Evolutionary conservation across 1,140 invertebrate genomes (phyloP).

Genomic region (Brachionus calyciflorus): DNA sequence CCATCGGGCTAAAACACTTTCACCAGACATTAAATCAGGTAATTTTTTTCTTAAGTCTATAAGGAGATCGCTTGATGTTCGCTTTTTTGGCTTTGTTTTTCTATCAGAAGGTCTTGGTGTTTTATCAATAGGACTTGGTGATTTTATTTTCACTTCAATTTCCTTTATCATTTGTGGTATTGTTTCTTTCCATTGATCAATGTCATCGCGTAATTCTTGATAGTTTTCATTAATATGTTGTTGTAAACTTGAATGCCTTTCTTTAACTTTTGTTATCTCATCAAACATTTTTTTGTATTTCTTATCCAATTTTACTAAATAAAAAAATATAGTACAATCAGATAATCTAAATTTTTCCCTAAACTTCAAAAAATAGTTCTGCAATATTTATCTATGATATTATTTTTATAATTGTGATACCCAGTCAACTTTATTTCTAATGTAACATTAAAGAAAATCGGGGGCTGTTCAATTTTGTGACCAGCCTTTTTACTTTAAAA

Average conservation of each 20-base stretch:
- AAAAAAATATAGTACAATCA: not conserved
- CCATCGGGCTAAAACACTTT: slow-evolving; percentile 55
- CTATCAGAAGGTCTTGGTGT: not conserved
- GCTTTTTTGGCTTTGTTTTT: not conserved
- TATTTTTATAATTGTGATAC: too few relatives aligned
- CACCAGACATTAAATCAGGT: slow-evolving; percentile 41
- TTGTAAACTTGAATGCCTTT: not conserved
- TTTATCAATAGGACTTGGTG: not conserved
- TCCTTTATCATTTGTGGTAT: not conserved
- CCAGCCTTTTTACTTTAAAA: too few relatives aligned
- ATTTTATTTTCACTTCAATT: not conserved
- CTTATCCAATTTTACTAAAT: not conserved
- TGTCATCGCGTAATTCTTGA: not conserved
- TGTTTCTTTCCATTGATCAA: not conserved
- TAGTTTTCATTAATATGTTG: not conserved
- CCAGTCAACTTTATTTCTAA: too few relatives aligned
- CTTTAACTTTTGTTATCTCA: not conserved
- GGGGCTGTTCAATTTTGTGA: too few relatives aligned
- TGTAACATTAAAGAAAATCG: too few relatives aligned
- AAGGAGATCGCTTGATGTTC: not conserved
- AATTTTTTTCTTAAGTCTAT: not conserved
- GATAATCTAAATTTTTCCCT: too few relatives aligned
- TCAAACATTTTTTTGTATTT: not conserved
- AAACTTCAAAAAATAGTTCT: too few relatives aligned
- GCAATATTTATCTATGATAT: too few relatives aligned